These are phyloP conservation scores for Clanis bilineata DNA, from an alignment of 2,888 invertebrate species.

Conservation along the genomic window DNA sequence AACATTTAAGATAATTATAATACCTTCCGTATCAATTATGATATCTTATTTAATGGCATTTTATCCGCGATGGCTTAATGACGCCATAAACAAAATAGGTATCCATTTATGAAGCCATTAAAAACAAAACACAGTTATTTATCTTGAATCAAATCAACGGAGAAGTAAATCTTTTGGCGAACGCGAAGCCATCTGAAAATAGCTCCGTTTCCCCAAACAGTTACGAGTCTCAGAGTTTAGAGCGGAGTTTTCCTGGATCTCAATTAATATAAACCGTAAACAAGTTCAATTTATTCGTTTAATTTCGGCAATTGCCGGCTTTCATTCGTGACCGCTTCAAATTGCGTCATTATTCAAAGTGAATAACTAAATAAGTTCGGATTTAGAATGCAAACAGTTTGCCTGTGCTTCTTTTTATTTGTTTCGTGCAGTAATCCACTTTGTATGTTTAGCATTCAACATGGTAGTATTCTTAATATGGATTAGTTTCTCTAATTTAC, in stretches of 20 bases:
- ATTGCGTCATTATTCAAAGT: conserved; percentile 12
- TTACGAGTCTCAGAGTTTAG: conserved; percentile 4
- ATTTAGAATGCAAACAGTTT: conserved; percentile 14
- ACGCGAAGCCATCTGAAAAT: conserved; percentile 10
- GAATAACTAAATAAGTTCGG: conserved; percentile 6
- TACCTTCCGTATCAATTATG: background rate
- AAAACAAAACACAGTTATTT: conserved; percentile 3
- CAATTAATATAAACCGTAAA: conserved; percentile 13
- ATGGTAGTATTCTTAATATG: too few species aligned
- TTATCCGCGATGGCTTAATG: background rate
- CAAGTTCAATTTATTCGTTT: conserved; percentile 12
- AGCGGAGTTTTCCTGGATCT: conserved; percentile 10
- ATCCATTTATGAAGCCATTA: background rate
- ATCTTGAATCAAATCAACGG: conserved; percentile 3
- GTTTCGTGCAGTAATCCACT: background rate
- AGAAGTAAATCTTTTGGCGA: conserved; percentile 7
- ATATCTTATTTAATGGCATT: background rate
- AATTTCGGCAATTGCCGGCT: conserved; percentile 9
- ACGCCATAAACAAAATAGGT: background rate
- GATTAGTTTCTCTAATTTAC: too few species aligned
- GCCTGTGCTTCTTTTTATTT: background rate
- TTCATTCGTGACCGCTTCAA: conserved; percentile 11
- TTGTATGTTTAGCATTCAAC: too few species aligned
- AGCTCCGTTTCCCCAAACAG: background rate
- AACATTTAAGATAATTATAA: background rate